Conservation (phyloP, 2,888 invertebrate genomes). For the Archips xylosteana region DNA sequence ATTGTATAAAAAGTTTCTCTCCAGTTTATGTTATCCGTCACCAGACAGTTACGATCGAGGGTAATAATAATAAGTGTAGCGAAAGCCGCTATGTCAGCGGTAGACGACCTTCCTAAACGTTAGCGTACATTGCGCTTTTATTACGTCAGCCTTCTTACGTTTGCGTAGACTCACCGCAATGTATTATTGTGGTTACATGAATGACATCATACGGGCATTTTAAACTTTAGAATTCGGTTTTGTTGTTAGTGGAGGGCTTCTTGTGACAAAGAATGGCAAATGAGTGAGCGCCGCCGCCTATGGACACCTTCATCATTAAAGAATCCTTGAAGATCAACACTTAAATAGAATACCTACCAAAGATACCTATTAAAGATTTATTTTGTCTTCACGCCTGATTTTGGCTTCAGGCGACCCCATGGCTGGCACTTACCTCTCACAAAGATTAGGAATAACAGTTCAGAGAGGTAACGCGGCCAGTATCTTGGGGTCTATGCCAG, state of each 20-base stretch:
- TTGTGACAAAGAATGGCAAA: too few species aligned
- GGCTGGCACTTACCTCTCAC: too few species aligned
- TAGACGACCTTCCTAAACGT: constrained; percentile 45
- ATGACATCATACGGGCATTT: constrained; percentile 24
- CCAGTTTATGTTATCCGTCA: constrained; percentile 37
- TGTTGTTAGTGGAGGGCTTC: neutral
- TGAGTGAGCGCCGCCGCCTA: too few species aligned
- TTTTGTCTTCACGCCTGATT: too few species aligned
- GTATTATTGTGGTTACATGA: constrained; percentile 27
- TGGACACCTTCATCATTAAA: too few species aligned
- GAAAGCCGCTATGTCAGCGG: constrained; percentile 48
- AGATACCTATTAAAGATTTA: too few species aligned
- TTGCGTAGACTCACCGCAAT: neutral
- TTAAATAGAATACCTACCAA: too few species aligned
- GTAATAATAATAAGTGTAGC: constrained; percentile 52
- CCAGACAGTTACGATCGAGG: constrained; percentile 49
- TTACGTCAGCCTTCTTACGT: constrained; percentile 1
- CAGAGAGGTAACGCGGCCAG: too few species aligned
- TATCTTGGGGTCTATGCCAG: too few species aligned
- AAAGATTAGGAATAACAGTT: too few species aligned
- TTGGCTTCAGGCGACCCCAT: too few species aligned
- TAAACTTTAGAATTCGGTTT: neutral
- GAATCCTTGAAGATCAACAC: too few species aligned
- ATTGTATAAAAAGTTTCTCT: constrained; percentile 37
- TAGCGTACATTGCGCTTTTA: constrained; percentile 30